These are phyloP conservation scores for Actias luna DNA, from an alignment of 2,888 invertebrate species.

Conservation along the genomic window DNA sequence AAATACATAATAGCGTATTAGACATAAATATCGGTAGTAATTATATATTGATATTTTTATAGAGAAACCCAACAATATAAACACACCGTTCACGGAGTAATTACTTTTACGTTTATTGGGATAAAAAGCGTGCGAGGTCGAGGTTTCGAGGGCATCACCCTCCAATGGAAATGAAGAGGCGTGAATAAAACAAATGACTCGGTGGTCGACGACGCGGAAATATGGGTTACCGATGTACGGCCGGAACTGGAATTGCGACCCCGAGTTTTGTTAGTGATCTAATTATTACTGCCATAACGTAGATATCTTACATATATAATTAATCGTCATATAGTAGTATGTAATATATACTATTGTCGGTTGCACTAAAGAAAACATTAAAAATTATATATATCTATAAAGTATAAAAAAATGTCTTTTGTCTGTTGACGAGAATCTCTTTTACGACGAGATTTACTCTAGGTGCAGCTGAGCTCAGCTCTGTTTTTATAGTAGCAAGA, in stretches of 20 bases:
- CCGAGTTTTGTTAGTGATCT: slow-evolving; percentile 1
- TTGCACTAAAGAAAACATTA: not conserved
- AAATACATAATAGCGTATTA: too few species aligned
- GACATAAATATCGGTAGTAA: too few species aligned
- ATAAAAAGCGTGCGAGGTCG: slow-evolving; percentile 18
- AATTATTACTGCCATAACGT: not conserved
- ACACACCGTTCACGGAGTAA: not conserved
- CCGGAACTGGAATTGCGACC: slow-evolving; percentile 5
- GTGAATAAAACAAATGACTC: slow-evolving; percentile 36
- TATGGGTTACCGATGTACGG: slow-evolving; percentile 10
- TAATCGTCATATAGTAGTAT: not conserved
- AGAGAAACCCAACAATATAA: not conserved
- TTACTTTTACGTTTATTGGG: slow-evolving; percentile 8
- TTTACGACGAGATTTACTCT: too few species aligned
- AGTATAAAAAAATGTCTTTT: too few species aligned
- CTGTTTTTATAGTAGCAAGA: too few species aligned
- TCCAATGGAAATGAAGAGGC: slow-evolving; percentile 40
- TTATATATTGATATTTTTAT: not conserved
- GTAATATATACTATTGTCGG: not conserved
- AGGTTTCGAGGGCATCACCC: slow-evolving; percentile 23
- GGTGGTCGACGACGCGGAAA: slow-evolving; percentile 7
- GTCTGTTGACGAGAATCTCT: not conserved
- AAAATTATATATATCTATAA: not conserved
- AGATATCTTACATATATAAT: not conserved
- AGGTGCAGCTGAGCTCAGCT: too few species aligned